Evolutionary conservation across 2,797 vertebrate genomes (phyloP).

Genomic region (Prionace glauca): DNA sequence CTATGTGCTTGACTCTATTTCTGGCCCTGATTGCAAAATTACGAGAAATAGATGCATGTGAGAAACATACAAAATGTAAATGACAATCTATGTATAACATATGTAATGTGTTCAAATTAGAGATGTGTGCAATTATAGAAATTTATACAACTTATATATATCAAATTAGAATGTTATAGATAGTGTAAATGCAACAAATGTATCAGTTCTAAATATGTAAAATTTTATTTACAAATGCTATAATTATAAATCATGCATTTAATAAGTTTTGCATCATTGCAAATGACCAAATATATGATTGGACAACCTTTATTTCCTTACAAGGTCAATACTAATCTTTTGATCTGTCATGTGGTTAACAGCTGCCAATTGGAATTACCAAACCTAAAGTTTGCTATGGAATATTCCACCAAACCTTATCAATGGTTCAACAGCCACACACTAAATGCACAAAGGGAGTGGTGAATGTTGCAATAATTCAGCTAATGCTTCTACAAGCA

Average conservation of each 20-base stretch:
- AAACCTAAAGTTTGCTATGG: background rate
- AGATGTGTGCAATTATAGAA: background rate
- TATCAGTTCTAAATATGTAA: background rate
- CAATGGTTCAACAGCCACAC: background rate
- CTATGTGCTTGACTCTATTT: background rate
- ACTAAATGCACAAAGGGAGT: background rate
- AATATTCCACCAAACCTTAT: background rate
- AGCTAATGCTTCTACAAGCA: background rate
- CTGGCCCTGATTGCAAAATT: background rate
- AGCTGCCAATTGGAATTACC: background rate
- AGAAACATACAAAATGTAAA: background rate
- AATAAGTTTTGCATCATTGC: background rate
- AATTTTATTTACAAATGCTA: background rate
- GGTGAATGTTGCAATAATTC: background rate
- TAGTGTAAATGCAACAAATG: background rate
- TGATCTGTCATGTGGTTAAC: background rate
- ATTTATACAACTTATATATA: background rate
- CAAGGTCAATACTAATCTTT: background rate
- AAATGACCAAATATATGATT: background rate
- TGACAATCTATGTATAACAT: background rate
- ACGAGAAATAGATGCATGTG: background rate
- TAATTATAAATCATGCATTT: background rate
- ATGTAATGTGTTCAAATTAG: background rate
- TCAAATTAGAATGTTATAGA: background rate
- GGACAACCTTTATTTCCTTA: too few relatives aligned